phyloP scores from a whole-genome alignment of 2,888 invertebrate genomes.

The Orthosia incerta region DNA sequence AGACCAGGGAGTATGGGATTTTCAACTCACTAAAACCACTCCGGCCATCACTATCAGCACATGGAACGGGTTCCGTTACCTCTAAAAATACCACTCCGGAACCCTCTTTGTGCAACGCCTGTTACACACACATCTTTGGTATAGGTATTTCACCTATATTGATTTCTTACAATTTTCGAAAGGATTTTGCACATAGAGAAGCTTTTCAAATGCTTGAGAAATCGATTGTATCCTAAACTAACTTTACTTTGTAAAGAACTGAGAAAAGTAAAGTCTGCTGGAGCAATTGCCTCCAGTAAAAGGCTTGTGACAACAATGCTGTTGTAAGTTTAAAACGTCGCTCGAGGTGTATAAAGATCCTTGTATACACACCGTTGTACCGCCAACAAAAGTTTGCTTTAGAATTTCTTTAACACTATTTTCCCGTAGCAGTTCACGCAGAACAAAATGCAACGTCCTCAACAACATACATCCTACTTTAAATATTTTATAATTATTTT shows the following conservation, averaged over 20 bases:
- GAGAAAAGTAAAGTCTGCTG: slow-evolving; percentile 18
- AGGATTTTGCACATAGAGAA: not conserved
- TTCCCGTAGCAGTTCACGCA: no score
- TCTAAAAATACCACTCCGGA: no score
- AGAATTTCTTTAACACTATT: slow-evolving; percentile 8
- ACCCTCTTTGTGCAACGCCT: no score
- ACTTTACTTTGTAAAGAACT: not conserved
- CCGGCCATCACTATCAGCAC: no score
- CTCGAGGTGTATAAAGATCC: not conserved
- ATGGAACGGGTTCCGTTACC: no score
- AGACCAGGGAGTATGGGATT: no score
- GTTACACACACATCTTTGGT: no score
- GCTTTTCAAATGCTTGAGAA: not conserved
- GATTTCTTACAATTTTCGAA: not conserved
- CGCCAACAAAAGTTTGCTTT: not conserved
- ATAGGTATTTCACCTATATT: no score
- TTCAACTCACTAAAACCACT: no score
- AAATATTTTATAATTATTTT: no score
- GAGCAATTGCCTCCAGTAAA: slow-evolving; percentile 30
- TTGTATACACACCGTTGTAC: slow-evolving; percentile 7
- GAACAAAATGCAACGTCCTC: no score
- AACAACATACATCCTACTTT: no score
- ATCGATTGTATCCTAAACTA: not conserved
- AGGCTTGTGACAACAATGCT: slow-evolving; percentile 38
- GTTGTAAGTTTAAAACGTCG: slow-evolving; percentile 5